Percentiles rank a stretch among this genome's conserved stretches.
Conservation (phyloP, 1,140 invertebrate species). For the Cardiocondyla obscurior region DNA sequence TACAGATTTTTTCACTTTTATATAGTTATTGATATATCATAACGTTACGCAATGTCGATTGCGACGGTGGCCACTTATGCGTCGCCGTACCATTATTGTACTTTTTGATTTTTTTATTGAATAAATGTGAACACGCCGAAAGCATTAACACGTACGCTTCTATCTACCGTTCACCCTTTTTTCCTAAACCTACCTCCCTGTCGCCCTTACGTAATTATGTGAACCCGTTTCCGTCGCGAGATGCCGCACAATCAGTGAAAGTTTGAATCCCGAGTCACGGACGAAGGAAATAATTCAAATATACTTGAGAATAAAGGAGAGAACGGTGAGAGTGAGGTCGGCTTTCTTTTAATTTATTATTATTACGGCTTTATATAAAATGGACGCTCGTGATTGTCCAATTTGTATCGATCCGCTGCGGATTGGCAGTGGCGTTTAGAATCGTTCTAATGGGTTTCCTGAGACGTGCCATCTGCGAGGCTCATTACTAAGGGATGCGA, state of each 20-base stretch:
- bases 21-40: slow-evolving; percentile 83
- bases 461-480: slow-evolving; percentile 82
- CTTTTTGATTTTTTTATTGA: slow-evolving; percentile 83
- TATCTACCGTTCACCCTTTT: background rate
- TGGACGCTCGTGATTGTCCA: background rate
- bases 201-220: background rate
- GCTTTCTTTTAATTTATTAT: background rate
- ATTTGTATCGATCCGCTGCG: slow-evolving; percentile 63
- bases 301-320: background rate
- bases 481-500: slow-evolving; percentile 83
- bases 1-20: slow-evolving; percentile 85
- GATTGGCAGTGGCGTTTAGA: slow-evolving; percentile 75
- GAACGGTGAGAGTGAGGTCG: too few relatives aligned
- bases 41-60: slow-evolving; percentile 80
- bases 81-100: slow-evolving; percentile 83
- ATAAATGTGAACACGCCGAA: slow-evolving; percentile 84
- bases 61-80: slow-evolving; percentile 73
- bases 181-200: background rate
- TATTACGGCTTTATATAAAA: background rate
- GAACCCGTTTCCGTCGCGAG: background rate
- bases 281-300: background rate
- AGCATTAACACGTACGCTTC: slow-evolving; percentile 54
- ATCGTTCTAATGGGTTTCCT: slow-evolving; percentile 81
- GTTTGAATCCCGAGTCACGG: background rate
- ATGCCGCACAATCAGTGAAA: background rate